phyloP scores from a whole-genome alignment of 2,797 vertebrate genomes.

The Sebastes steindachneri region DNA sequence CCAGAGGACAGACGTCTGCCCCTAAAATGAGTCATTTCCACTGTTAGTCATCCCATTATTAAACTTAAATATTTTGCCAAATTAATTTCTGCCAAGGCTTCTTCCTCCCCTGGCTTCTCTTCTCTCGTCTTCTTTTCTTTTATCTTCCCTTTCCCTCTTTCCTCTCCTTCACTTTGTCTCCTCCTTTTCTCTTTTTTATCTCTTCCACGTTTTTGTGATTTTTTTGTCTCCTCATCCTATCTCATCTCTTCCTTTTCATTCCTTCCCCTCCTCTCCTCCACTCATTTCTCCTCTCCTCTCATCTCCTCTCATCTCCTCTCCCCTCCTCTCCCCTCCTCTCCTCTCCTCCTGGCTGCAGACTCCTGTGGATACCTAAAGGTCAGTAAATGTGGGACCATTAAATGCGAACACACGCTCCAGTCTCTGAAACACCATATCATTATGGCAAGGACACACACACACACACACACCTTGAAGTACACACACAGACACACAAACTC shows the following conservation, averaged over 20 bases:
- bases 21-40: background rate
- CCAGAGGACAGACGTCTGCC: background rate
- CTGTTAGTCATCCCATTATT: background rate
- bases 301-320: too few relatives aligned
- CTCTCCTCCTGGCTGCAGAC: background rate
- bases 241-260: background rate
- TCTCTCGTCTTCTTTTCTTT: background rate
- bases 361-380: slow-evolving; percentile 65
- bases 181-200: background rate
- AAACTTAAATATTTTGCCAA: slow-evolving; percentile 1
- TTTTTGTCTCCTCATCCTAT: background rate
- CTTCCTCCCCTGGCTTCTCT: background rate
- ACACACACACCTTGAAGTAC: background rate
- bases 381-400: slow-evolving; percentile 51
- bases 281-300: too few relatives aligned
- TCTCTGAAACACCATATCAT: background rate
- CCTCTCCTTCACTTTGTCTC: background rate
- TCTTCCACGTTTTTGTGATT: background rate
- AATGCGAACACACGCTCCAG: slow-evolving; percentile 15
- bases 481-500: background rate
- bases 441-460: background rate
- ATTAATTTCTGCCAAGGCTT: background rate
- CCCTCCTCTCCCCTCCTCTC: background rate
- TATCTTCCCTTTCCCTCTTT: background rate
- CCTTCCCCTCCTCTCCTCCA: background rate